These are phyloP conservation scores for Heteromurus nitidus DNA, from an alignment of 2,888 invertebrate genomes.

Conservation along the genomic window DNA sequence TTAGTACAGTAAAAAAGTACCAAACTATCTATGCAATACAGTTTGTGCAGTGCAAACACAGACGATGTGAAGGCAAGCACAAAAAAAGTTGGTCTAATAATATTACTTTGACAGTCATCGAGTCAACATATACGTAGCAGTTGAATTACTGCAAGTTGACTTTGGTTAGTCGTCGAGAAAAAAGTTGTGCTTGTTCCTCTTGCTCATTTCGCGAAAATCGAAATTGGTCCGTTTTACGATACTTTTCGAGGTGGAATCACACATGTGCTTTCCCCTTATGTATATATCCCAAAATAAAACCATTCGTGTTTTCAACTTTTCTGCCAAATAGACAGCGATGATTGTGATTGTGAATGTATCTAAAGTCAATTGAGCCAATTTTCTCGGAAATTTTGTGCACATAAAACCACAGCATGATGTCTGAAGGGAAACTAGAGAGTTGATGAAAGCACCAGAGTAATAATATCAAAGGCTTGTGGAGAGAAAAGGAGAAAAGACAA, in stretches of 20 bases:
- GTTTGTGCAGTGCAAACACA: not conserved
- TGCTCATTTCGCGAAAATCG: constrained; percentile 32
- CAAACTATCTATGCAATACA: not conserved
- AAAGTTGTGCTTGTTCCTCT: not conserved
- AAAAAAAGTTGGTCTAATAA: too few species aligned
- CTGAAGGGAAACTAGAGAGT: constrained; percentile 10
- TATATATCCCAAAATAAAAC: not conserved
- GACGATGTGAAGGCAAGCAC: not conserved
- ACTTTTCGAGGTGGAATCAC: not conserved
- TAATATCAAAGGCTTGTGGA: constrained; percentile 8
- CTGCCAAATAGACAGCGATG: constrained; percentile 1
- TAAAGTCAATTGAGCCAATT: constrained; percentile 59
- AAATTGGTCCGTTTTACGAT: constrained; percentile 27
- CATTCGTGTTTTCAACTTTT: not conserved
- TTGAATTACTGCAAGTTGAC: too few species aligned
- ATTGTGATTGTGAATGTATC: constrained; percentile 32
- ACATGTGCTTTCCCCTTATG: not conserved
- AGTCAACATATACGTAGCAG: constrained; percentile 10
- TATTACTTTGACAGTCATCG: constrained; percentile 29
- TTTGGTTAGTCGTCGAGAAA: constrained; percentile 19
- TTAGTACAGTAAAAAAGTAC: not conserved
- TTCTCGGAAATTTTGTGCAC: constrained; percentile 41
- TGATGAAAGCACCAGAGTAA: constrained; percentile 36
- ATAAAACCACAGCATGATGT: constrained; percentile 47
- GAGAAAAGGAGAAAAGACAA: constrained; percentile 36